Base-by-base conservation (phyloP, 2,113 vertebrate genomes). In the Heteronetta atricapilla region DNA sequence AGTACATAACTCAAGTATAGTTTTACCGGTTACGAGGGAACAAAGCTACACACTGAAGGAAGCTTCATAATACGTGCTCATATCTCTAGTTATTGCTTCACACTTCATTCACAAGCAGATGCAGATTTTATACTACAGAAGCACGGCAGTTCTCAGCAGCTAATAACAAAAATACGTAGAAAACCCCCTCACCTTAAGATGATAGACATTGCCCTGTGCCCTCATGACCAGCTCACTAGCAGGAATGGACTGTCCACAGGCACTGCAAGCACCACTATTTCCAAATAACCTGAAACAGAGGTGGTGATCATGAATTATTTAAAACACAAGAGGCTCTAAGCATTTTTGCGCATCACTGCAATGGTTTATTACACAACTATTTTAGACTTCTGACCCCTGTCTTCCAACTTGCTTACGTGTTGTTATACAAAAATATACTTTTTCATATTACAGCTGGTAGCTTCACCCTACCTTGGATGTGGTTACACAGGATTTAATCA, bases 171-270 rank as follows among this genome's bases (percentile, higher is more conserved):
- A 38, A 11, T 6, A 52, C 8, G 4, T 1, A 75, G 34, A 23
- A 77, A 4, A 0, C 3, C 36, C 33, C 46, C 95, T 97, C 98
- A 99, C 99, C 99, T 99, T 99, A 98, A 99, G 99, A 98, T 99
- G 99, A 98, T 99, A 99, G 95, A 99, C 99, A 46, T 99, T 99
- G 97, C 99, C 99, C 97, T 99, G 99, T 59, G 99, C 99, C 97
- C 99, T 98, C 99, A 99, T 99, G 98, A 99, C 99, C 96, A 99
- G 98, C 97, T 99, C 99, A 10, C 99, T 99, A 89, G 99, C 99
- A 95, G 99, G 99, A 95, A 99, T 99, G 74, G 99, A 99, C 98
- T 99, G 99, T 97, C 99, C 99, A 67, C 99, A 99, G 62, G 99
- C 99, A 31, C 99, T 99, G 99, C 99, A 99, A 60, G 99, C 99